These are phyloP conservation scores for Temnothorax ravouxi DNA, from an alignment of 2,888 invertebrate genomes.

Conservation along the genomic window DNA sequence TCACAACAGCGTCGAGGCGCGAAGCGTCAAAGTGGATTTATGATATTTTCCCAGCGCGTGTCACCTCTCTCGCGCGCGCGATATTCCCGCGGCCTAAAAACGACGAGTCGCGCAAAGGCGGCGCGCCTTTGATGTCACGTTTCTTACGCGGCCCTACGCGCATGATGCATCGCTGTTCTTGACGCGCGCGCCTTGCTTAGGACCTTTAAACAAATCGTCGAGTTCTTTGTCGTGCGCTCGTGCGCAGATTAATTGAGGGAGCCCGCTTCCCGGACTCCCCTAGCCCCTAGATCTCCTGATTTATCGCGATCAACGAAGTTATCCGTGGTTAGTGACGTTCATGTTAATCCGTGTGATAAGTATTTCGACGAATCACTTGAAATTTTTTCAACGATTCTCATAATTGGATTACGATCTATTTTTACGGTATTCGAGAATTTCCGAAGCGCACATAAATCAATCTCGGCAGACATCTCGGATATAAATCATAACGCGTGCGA, in stretches of 20 bases:
- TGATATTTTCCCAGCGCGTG: conserved; percentile 83
- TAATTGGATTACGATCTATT: conserved; percentile 15
- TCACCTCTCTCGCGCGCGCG: conserved; percentile 62
- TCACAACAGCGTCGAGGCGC: conserved; percentile 82
- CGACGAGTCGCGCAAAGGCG: conserved; percentile 58
- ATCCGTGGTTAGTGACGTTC: conserved; percentile 43
- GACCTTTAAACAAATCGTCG: conserved; percentile 81
- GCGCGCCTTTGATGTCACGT: conserved; percentile 80
- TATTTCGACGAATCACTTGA: conserved; percentile 1
- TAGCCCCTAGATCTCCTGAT: conserved; percentile 43
- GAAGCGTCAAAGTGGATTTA: conserved; percentile 85
- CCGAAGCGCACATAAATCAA: conserved; percentile 57
- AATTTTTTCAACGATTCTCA: neutral
- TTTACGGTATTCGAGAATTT: neutral
- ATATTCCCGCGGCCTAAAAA: conserved; percentile 57
- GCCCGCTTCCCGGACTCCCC: conserved; percentile 11
- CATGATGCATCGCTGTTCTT: conserved; percentile 76
- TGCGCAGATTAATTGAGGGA: conserved; percentile 50
- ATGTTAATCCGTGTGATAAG: conserved; percentile 12
- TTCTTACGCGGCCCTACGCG: conserved; percentile 67
- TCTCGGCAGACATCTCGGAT: neutral
- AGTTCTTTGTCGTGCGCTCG: conserved; percentile 77
- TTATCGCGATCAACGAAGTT: conserved; percentile 62
- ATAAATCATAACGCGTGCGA: conserved; percentile 59
- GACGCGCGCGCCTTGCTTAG: conserved; percentile 74